Evolutionary conservation across 2,797 vertebrate genomes (phyloP).

Genomic region (Mormyrops attenuatus): DNA sequence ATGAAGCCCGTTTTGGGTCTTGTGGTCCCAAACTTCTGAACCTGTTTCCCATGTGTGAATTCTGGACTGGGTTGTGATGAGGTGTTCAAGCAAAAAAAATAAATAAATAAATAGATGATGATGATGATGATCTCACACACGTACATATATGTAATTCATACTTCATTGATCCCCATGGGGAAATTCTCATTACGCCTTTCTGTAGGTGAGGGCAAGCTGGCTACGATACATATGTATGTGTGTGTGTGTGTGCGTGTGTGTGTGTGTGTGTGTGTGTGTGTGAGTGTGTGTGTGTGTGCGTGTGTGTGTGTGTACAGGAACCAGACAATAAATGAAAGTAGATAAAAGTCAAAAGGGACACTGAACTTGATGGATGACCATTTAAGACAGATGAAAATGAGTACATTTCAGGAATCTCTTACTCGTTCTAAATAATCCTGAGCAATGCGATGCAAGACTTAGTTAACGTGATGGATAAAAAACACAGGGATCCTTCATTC

Average conservation of each 20-base stretch:
- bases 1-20: neutral
- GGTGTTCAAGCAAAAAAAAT: neutral
- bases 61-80: neutral
- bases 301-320: neutral
- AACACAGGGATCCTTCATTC: neutral
- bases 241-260: neutral
- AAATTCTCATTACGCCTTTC: neutral
- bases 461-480: neutral
- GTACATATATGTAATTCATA: neutral
- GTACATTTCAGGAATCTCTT: neutral
- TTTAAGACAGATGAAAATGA: neutral
- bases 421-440: neutral
- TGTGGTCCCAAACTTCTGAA: neutral
- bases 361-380: neutral
- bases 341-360: neutral
- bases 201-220: neutral
- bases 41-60: neutral
- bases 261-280: neutral
- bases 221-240: neutral
- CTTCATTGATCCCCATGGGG: neutral
- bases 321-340: neutral
- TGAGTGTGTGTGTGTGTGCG: neutral
- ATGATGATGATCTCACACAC: neutral
- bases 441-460: neutral
- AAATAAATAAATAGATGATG: neutral